Base-by-base conservation (phyloP, 2,797 vertebrate species). In the Taeniopygia guttata region DNA sequence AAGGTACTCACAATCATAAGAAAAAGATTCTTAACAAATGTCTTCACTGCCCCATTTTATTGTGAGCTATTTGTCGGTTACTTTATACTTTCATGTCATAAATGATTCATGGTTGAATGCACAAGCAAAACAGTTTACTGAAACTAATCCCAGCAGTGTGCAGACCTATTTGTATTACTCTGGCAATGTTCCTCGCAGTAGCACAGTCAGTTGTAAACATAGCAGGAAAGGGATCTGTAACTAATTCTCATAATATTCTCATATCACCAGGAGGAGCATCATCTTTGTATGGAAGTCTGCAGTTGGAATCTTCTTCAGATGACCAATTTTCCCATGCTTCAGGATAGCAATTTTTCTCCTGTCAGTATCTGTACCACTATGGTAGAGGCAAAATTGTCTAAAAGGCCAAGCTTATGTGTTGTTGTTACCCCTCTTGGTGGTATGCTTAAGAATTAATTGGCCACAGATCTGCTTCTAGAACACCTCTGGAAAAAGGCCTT, bases 181-280 rank as follows among this genome's bases (percentile, higher is more conserved):
- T 87, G 81, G 58, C 68, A 89, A 5, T 19, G 66, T 83, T 94
- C 58, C 58, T 80, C 90, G 64, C 75, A 84, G 74, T 70, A 92
- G 23, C 22, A 64, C 26, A 92, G 43, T 67, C 59, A 48, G 72
- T 46, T 87, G 64, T 78, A 94, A 93, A 78, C 73, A 79, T 26
- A 82, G 23, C 10, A 83, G 43, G 46, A 77, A 84, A 89, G 11
- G 1, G 3, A 67, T 68, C 56, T 89, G 60, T 85, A 87, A 51
- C 45, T 89, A 86, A 92, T 83, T 89, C 75, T 85, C 49, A 16
- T 74, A 83, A 85, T 85, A 93, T 75, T 87, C 72, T 72, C 60
- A 40, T 70, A 93, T 51, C 30, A 90, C 68, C 54, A 68, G 46
- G 7, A 83, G 60, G 54, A 90, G 32, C 73, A 76, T 64, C 0